Evolutionary conservation across 2,797 vertebrate species (phyloP), one percentile per base, ranked within the genome.

Genomic region (Lacerta agilis): DNA sequence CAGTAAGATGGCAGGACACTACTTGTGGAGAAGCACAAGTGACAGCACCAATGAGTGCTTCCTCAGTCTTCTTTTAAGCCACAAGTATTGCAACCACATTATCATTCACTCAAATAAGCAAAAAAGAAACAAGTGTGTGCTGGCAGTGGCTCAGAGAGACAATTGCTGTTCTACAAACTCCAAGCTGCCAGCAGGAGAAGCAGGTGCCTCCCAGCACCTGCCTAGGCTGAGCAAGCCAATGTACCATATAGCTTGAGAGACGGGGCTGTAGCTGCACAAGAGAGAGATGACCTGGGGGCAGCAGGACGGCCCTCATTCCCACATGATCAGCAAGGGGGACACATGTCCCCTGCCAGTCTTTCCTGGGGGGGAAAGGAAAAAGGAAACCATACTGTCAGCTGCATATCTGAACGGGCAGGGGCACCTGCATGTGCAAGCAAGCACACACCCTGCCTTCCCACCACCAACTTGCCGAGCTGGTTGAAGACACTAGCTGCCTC

Each of bases 381-480:
- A 7, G 45, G 29, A 18, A 33, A 49, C 7, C 69, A 27, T 33
- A 49, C 17, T 27, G 61, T 72, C 87, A 88, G 91, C 82, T 88
- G 83, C 27, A 79, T 88, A 90, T 90, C 87, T 6, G 10, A 45
- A 11, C 92, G 83, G 82, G 25, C 75, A 55, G 83, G 88, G 17
- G 84, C 73, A 18, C 86, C 41, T 93, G 85, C 20, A 43, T 82
- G 90, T 90, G 91, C 89, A 92, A 93, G 93, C 82, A 88, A 61
- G 91, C 49, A 88, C 73, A 67, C 29, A 1, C 86, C 45, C 43
- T 64, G 3, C 5, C 78, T 75, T 90, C 69, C 0, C 0, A 76
- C 58, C 0, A 1, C 27, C 64, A 36, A 66, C 75, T 23, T 13
- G 0, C 3, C 81, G 1, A 0, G 45, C 79, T 29, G 10, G 76